A percentile compares a stretch with the other conserved stretches of the same genome.
phyloP scores from a whole-genome alignment of 2,113 vertebrate species.

The Epinephelus cyanopodus region DNA sequence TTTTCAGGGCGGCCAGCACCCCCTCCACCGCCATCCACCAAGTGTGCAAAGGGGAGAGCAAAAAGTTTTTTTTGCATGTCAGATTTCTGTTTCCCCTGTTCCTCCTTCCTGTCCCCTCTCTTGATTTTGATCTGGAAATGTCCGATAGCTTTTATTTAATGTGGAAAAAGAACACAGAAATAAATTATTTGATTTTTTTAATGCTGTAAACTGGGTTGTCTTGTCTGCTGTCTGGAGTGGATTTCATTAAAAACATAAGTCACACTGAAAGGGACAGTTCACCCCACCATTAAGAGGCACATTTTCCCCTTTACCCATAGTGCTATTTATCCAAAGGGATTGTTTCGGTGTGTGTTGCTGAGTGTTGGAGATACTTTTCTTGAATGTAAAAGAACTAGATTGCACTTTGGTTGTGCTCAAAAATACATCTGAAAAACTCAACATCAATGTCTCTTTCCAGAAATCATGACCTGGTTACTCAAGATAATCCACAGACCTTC shows the following conservation, averaged over 20 bases:
- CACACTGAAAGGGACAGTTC: neutral
- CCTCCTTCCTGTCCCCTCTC: slow-evolving; percentile 44
- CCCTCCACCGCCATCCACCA: slow-evolving; percentile 17
- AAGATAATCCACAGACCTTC: too few relatives aligned
- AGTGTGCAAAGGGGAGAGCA: slow-evolving; percentile 57
- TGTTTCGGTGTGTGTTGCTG: too few relatives aligned
- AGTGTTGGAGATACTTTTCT: too few relatives aligned
- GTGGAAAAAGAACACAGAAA: slow-evolving; percentile 83
- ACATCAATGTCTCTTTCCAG: too few relatives aligned
- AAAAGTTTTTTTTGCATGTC: slow-evolving; percentile 75
- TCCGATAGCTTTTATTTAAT: slow-evolving; percentile 84
- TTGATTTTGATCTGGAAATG: slow-evolving; percentile 80
- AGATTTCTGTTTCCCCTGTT: slow-evolving; percentile 57
- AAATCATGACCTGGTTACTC: too few relatives aligned
- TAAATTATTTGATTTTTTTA: slow-evolving; percentile 85
- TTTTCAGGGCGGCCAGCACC: slow-evolving; percentile 3
- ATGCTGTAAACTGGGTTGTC: slow-evolving; percentile 72
- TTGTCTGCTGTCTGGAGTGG: slow-evolving; percentile 64
- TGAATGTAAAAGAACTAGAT: too few relatives aligned
- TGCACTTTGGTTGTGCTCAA: too few relatives aligned
- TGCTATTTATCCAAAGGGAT: too few relatives aligned
- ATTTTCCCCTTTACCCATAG: too few relatives aligned
- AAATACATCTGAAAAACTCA: too few relatives aligned
- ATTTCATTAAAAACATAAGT: neutral
- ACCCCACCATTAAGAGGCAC: too few relatives aligned